phyloP scores from a whole-genome alignment of 2,888 invertebrate genomes.

The Xestoiulus laeticollis region DNA sequence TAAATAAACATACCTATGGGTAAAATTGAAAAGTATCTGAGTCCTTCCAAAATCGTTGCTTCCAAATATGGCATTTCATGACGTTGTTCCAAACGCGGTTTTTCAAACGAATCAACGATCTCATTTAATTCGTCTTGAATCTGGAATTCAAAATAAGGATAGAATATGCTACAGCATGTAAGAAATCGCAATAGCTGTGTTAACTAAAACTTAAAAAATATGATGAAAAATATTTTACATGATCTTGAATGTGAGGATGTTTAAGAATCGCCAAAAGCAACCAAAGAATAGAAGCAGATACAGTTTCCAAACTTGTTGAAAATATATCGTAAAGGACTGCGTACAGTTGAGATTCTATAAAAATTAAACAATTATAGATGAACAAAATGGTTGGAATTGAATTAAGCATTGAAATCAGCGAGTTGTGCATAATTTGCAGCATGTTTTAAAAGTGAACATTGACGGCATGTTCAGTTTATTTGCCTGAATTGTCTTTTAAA shows the following conservation, averaged over 20 bases:
- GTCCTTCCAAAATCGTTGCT: neutral
- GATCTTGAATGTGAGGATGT: constrained; percentile 71
- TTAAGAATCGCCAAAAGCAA: constrained; percentile 80
- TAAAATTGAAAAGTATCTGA: neutral
- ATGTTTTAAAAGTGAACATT: too few relatives aligned
- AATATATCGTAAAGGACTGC: constrained; percentile 83
- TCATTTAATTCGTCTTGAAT: neutral
- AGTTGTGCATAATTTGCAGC: too few relatives aligned
- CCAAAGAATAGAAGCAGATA: constrained; percentile 82
- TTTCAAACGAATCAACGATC: neutral
- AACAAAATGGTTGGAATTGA: too few relatives aligned
- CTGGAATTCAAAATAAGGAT: neutral
- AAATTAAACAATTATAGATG: neutral
- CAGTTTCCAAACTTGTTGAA: constrained; percentile 87
- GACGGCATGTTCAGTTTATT: too few relatives aligned
- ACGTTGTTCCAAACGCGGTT: neutral
- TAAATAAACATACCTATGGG: neutral
- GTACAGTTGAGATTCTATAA: constrained; percentile 64
- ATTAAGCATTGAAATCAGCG: too few relatives aligned
- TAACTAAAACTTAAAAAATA: neutral
- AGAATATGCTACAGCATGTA: neutral
- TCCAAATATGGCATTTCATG: neutral
- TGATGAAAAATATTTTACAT: neutral
- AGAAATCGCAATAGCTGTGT: neutral
- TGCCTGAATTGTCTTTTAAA: too few relatives aligned